Conservation (phyloP, 2,797 vertebrate genomes). For the Tenualosa ilisha region DNA sequence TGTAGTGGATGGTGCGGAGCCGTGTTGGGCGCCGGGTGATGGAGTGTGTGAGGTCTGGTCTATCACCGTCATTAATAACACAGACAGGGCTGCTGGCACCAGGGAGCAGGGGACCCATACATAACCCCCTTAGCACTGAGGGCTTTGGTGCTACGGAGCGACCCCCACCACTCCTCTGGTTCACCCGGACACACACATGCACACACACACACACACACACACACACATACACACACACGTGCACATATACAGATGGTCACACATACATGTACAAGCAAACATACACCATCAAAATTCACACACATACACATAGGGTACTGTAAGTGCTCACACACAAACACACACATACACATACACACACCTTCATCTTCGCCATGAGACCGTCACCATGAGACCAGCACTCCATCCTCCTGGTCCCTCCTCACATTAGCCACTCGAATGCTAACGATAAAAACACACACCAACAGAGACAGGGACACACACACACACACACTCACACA, state of each 20-base stretch:
- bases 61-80: conserved; percentile 69
- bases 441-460: conserved; percentile 17
- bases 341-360: neutral
- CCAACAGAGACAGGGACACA: neutral
- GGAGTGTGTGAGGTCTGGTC: conserved; percentile 67
- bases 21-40: conserved; percentile 26
- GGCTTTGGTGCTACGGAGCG: conserved; percentile 38
- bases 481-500: neutral
- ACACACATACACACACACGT: neutral
- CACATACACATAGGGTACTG: neutral
- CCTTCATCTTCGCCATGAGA: neutral
- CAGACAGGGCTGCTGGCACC: conserved; percentile 62
- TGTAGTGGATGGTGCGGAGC: conserved; percentile 38
- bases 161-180: conserved; percentile 25
- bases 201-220: neutral
- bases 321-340: neutral
- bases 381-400: neutral
- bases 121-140: conserved; percentile 51
- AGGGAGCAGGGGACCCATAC: conserved; percentile 49
- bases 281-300: neutral
- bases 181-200: neutral
- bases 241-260: neutral
- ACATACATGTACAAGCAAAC: neutral
- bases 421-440: conserved; percentile 8
- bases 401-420: neutral